Conservation (phyloP, 2,888 invertebrate genomes). For the Smittia sp. region DNA sequence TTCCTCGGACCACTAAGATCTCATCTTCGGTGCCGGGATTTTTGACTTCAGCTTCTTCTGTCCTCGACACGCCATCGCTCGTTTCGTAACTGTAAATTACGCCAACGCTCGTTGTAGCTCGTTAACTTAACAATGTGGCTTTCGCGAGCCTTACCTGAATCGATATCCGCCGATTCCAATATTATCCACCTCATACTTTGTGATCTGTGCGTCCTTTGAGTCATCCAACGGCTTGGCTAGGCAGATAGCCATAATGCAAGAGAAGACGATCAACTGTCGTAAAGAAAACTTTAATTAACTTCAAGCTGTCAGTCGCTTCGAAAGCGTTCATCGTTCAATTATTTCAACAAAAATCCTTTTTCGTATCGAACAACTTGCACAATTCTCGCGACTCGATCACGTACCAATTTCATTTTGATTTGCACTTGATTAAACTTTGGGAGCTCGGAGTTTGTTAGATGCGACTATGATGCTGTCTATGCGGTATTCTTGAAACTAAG, state of each 20-base stretch:
- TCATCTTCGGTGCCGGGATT: constrained; percentile 45
- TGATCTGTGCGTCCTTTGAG: not conserved
- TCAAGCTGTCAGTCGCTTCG: not conserved
- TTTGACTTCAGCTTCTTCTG: constrained; percentile 46
- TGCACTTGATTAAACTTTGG: not conserved
- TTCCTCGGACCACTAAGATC: constrained; percentile 43
- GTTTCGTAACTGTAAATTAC: constrained; percentile 41
- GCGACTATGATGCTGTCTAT: not conserved
- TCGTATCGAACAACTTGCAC: not conserved
- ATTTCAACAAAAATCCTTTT: no score
- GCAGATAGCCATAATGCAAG: not conserved
- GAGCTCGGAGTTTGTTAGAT: not conserved
- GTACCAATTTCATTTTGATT: not conserved
- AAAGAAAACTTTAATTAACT: not conserved
- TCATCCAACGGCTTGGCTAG: not conserved
- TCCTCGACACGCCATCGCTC: constrained; percentile 46
- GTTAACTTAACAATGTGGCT: not conserved
- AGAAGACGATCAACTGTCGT: not conserved
- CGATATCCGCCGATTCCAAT: constrained; percentile 3
- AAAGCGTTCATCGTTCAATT: no score
- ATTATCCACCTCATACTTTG: not conserved
- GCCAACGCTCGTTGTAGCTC: no score
- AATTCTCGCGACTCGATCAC: not conserved
- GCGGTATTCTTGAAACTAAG: not conserved
- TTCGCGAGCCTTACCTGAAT: not conserved